phyloP scores from a whole-genome alignment of 92 coral and sea anemone genomes.

The Pocillopora grandis region DNA sequence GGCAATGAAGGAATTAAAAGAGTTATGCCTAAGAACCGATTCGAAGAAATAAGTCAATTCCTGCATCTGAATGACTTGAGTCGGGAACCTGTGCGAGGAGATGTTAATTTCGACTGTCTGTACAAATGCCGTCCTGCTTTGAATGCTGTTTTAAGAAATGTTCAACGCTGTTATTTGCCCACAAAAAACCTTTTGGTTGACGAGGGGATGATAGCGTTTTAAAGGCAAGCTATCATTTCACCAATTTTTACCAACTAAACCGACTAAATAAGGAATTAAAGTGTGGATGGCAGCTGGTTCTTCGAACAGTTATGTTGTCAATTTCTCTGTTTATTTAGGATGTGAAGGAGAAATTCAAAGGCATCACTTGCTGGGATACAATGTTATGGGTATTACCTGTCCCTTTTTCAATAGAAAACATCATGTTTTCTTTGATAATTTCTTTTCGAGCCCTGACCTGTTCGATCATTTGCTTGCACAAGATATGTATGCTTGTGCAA shows the following conservation, averaged over 20 bases:
- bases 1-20: constrained; percentile 35
- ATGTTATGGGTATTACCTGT: constrained; percentile 48
- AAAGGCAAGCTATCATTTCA: constrained; percentile 51
- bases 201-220: constrained; percentile 9
- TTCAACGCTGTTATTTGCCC: background rate
- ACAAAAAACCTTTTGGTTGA: background rate
- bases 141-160: constrained; percentile 3
- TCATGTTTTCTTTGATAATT: constrained; percentile 44
- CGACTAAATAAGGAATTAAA: constrained; percentile 61
- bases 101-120: constrained; percentile 21
- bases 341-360: constrained; percentile 17
- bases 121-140: constrained; percentile 3
- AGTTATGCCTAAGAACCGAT: constrained; percentile 32
- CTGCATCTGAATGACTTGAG: constrained; percentile 25
- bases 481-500: constrained; percentile 39
- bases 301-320: constrained; percentile 50
- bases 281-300: constrained; percentile 70
- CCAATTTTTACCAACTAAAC: constrained; percentile 58
- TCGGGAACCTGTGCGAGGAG: constrained; percentile 20
- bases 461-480: constrained; percentile 37
- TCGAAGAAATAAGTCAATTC: constrained; percentile 30
- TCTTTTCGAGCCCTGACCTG: constrained; percentile 29
- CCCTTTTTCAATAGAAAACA: constrained; percentile 32
- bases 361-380: constrained; percentile 51
- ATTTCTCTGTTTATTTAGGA: constrained; percentile 57